Conservation (phyloP, 92 coral and sea anemone genomes). For the Epizoanthus rinbou region DNA sequence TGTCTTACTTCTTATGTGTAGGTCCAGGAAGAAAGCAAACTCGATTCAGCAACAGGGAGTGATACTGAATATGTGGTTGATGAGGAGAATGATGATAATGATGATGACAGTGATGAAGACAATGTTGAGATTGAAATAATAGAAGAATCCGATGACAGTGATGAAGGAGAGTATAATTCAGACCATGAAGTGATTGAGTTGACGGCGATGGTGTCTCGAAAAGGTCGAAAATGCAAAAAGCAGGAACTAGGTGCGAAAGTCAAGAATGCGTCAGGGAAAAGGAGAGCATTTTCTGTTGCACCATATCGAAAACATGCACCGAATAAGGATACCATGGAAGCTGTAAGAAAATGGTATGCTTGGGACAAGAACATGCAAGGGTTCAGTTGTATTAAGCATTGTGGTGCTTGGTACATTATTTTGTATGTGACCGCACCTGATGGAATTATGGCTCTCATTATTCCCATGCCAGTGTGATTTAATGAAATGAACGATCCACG, state of each 20-base stretch:
- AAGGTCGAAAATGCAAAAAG: constrained; percentile 8
- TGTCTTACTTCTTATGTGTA: not conserved
- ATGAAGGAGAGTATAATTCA: not conserved
- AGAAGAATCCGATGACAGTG: constrained; percentile 17
- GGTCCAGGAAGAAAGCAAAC: constrained; percentile 18
- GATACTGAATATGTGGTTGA: constrained; percentile 32
- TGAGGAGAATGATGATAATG: constrained; percentile 4
- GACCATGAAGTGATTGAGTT: not conserved
- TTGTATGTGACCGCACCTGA: no score
- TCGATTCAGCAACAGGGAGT: constrained; percentile 44
- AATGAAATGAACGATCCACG: no score
- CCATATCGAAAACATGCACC: not conserved
- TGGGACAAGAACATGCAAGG: no score
- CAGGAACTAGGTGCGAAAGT: not conserved
- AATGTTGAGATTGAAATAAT: constrained; percentile 18
- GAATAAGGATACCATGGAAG: not conserved
- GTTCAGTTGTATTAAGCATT: no score
- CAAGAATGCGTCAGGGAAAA: not conserved
- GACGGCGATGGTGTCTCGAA: not conserved
- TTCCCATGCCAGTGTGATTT: no score
- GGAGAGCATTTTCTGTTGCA: not conserved
- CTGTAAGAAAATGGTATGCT: not conserved
- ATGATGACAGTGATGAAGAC: constrained; percentile 5
- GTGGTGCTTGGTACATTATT: no score
- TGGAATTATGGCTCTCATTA: no score